A percentile compares a stretch with the other conserved stretches of the same genome.
These are phyloP conservation scores for Diadophis punctatus DNA, from an alignment of 2,113 vertebrate genomes.

Conservation along the genomic window DNA sequence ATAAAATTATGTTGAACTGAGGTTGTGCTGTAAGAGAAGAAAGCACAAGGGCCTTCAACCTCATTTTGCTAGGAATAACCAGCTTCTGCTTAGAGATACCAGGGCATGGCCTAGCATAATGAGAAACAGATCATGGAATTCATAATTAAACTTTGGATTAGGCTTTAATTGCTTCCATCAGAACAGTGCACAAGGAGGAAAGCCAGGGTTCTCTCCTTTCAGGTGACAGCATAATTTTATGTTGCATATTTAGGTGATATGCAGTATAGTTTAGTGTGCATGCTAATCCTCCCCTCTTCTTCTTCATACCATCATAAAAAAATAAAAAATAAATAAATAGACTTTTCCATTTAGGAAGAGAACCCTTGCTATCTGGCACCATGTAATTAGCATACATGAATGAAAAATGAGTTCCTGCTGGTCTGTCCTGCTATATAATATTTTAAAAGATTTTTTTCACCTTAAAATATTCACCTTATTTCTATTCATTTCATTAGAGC, in stretches of 20 bases:
- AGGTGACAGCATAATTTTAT: background rate
- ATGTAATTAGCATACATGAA: constrained; percentile 70
- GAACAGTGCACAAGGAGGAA: constrained; percentile 7
- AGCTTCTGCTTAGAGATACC: background rate
- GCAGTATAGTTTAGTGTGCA: constrained; percentile 38
- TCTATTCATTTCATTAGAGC: constrained; percentile 28
- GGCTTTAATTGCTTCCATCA: constrained; percentile 8
- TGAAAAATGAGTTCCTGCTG: constrained; percentile 67
- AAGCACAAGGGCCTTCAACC: background rate
- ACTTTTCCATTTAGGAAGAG: constrained; percentile 58
- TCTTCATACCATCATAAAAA: constrained; percentile 20
- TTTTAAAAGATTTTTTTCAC: constrained; percentile 11
- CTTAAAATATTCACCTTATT: constrained; percentile 61
- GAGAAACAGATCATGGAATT: constrained; percentile 28
- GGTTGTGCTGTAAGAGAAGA: background rate
- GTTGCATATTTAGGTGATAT: constrained; percentile 16
- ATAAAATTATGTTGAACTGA: background rate
- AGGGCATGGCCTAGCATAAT: constrained; percentile 32
- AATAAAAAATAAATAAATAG: background rate
- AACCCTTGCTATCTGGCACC: constrained; percentile 57
- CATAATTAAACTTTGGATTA: constrained; percentile 27
- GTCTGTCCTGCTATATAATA: constrained; percentile 55
- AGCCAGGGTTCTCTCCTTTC: constrained; percentile 24
- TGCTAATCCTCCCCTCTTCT: constrained; percentile 45
- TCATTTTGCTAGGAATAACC: constrained; percentile 25